Evolutionary conservation across 2,113 vertebrate genomes (phyloP), one percentile per base, ranked within the genome.

Genomic region (Pterocles gutturalis): DNA sequence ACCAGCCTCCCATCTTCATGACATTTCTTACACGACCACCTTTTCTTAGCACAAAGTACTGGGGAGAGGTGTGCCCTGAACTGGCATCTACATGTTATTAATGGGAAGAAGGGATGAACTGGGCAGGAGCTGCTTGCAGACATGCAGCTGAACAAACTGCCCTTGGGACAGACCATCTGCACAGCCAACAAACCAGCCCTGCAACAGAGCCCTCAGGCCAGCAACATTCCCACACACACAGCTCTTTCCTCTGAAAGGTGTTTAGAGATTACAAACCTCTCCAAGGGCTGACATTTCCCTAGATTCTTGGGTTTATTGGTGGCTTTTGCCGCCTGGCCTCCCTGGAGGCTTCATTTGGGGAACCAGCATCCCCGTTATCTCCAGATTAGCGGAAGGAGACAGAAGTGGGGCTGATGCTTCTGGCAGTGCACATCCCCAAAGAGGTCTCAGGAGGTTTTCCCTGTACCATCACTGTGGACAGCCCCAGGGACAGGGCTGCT

Each of bases 111-210:
- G 21, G 43, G 36, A 15, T 17, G 34, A 43, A 43, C n/a, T 20
- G 26, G 7, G 4, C 72, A 58, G 62, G 24, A 80, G 66, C 43
- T 76, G 57, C 51, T 26, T 9, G 21, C n/a, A 28, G 58, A 7
- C 36, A 38, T 6, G 1, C 20, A 54, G 57, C 46, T 51, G 36
- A 67, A 71, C 53, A 67, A 49, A 43, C 33, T 18, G 16, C 31
- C 28, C 43, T 51, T 1, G 4, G n/a, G 49, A 65, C 60, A 85
- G 58, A 36, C 10, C 0, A 1, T 0, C 0, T 0, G 8, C n/a
- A 20, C n/a, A 55, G 66, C 31, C 36, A 66, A 11, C 16, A 80
- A 45, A 58, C 10, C 48, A 66, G 36, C 43, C 36, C 51, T 45
- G 46, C 53, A 26, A 15, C 28, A 43, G 13, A 49, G 36, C 11